Evolutionary conservation across 2,888 invertebrate genomes (phyloP).

Genomic region (Labia minor): DNA sequence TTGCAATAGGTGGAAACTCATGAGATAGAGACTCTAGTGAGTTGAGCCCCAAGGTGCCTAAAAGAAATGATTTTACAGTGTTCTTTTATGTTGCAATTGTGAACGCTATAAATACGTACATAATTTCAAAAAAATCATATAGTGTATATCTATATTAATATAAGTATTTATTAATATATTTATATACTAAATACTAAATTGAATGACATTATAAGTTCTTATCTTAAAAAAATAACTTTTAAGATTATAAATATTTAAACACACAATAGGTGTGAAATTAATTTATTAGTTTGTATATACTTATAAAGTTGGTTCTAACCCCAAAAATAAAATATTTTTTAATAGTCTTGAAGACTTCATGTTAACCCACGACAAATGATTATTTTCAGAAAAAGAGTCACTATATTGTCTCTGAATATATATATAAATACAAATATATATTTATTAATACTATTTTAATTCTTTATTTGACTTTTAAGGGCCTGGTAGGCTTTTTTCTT

Average conservation of each 20-base stretch:
- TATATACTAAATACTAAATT: background rate
- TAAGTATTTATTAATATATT: conserved; percentile 17
- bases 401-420: background rate
- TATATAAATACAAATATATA: background rate
- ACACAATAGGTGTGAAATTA: background rate
- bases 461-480: background rate
- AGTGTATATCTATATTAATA: conserved; percentile 21
- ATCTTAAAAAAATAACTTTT: background rate
- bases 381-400: background rate
- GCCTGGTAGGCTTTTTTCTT: background rate
- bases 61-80: conserved; percentile 15
- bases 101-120: conserved; percentile 19
- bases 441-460: background rate
- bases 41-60: conserved; percentile 5
- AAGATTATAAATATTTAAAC: background rate
- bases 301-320: conserved; percentile 3
- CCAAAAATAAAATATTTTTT: conserved; percentile 9
- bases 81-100: conserved; percentile 24
- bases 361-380: background rate
- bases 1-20: background rate
- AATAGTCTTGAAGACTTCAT: conserved; percentile 2
- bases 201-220: background rate
- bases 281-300: conserved; percentile 5
- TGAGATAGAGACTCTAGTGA: background rate
- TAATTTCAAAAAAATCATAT: conserved; percentile 21